A percentile compares a stretch with the other conserved stretches of the same genome.
Conservation (phyloP, 2,113 vertebrate species). For the Micromys minutus region DNA sequence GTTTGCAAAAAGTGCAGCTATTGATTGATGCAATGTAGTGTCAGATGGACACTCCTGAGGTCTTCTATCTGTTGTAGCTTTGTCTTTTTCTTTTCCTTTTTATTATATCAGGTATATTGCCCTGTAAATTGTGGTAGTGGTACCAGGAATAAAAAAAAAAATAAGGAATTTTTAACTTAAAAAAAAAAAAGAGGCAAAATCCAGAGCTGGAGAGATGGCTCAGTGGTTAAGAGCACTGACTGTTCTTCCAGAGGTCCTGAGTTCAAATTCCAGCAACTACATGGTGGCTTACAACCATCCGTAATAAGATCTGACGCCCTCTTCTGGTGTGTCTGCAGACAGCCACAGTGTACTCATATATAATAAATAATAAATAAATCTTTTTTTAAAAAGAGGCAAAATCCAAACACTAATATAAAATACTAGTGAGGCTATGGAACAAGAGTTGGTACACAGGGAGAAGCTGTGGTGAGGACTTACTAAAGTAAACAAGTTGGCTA, state of each 20-base stretch:
- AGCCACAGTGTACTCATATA: too few species aligned
- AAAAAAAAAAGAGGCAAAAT: too few species aligned
- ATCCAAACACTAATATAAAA: neutral
- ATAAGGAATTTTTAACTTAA: too few species aligned
- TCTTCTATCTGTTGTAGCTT: slow-evolving; percentile 92
- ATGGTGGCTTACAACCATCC: too few species aligned
- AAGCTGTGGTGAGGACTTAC: neutral
- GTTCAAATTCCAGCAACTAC: too few species aligned
- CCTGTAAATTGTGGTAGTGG: slow-evolving; percentile 95
- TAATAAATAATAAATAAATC: too few species aligned
- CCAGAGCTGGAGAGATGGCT: too few species aligned
- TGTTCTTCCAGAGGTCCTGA: too few species aligned
- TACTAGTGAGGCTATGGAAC: neutral
- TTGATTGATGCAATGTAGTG: slow-evolving; percentile 91
- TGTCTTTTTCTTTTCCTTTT: slow-evolving; percentile 92
- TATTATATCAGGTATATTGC: slow-evolving; percentile 93
- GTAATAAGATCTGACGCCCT: too few species aligned
- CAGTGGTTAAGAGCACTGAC: too few species aligned
- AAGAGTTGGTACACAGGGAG: neutral
- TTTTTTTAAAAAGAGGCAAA: neutral
- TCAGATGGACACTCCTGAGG: slow-evolving; percentile 93
- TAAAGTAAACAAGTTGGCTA: neutral
- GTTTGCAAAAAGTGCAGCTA: slow-evolving; percentile 92
- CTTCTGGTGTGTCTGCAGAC: too few species aligned
- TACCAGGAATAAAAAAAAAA: slow-evolving; percentile 94